Conservation (phyloP, 2,888 invertebrate genomes). For the Apodemia zela region DNA sequence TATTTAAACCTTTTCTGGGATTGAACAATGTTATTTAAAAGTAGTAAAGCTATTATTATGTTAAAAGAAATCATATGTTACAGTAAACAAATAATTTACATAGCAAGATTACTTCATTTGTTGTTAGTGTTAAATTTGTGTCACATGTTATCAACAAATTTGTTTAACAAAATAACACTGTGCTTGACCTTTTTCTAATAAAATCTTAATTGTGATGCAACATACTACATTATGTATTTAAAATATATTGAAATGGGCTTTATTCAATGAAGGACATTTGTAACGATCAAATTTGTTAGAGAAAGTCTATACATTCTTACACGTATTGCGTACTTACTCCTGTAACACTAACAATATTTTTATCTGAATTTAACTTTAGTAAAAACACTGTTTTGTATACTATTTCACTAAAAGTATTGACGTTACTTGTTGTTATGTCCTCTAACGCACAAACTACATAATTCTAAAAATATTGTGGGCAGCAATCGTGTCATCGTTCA, state of each 20-base stretch:
- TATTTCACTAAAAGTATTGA: constrained; percentile 16
- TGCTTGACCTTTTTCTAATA: constrained; percentile 16
- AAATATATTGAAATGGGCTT: constrained; percentile 30
- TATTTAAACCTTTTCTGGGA: background rate
- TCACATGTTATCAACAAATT: constrained; percentile 13
- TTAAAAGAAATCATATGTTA: background rate
- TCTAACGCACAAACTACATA: constrained; percentile 68
- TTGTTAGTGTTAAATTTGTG: background rate
- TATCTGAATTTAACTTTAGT: constrained; percentile 8
- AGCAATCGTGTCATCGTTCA: constrained; percentile 68
- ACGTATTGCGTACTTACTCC: constrained; percentile 33
- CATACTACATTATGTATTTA: constrained; percentile 23
- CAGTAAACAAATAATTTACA: constrained; percentile 7
- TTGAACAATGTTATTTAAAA: background rate
- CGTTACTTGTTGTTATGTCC: constrained; percentile 59
- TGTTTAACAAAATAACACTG: constrained; percentile 7
- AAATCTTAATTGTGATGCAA: constrained; percentile 33
- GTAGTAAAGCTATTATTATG: background rate
- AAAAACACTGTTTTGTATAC: constrained; percentile 37
- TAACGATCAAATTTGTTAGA: constrained; percentile 42
- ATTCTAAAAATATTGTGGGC: constrained; percentile 78
- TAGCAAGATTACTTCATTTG: constrained; percentile 1
- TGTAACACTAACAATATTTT: constrained; percentile 15
- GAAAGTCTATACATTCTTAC: constrained; percentile 48
- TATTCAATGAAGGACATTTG: constrained; percentile 47